Evolutionary conservation across 2,888 invertebrate genomes (phyloP), one percentile per base, ranked within the genome.

Genomic region (Drosophila robusta): DNA sequence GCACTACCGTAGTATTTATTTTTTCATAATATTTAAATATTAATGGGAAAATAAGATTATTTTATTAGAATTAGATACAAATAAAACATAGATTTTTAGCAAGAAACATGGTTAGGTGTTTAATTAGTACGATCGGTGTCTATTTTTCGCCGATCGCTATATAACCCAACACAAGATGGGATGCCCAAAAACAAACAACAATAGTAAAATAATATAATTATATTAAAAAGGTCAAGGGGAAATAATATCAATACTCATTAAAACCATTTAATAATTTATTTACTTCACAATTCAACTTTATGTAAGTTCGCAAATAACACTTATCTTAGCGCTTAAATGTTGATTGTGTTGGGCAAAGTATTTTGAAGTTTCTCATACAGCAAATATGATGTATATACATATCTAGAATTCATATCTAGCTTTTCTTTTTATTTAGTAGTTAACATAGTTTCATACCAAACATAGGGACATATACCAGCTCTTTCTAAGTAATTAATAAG

Each of bases 311-410:
- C 42, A 38, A 38, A 42, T 36, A 49, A 66, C 55, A 67, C 36
- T 55, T 44, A 60, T 54, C 44, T 9, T 54, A 60, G 55, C 14
- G 26, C n/a, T 39, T 47, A 47, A 65, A 54, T 47, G 47, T 54
- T 65, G 32, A 36, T 32, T 70, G 50, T 46, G 44, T 45, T 42
- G 49, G 26, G 39, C 39, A 62, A 44, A 55, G 42, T 66, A 34
- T 34, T 34, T 34, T 29, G 39, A 56, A 42, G 16, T 49, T 54
- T 39, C 8, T 39, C 34, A 29, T 39, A 47, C 46, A 47, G 50
- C 64, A 51, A 46, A 18, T 52, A 29, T 51, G 56, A 38, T 44
- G 42, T 49, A 39, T 34, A 70, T 36, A 74, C 18, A 61, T 54
- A 39, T 32, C 7, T 49, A 70, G 38, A 54, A 9, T 22, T 47